A percentile compares a stretch with the other conserved stretches of the same genome.
Evolutionary conservation across 2,888 invertebrate species (phyloP).

Genomic region (Nyleta sp.): DNA sequence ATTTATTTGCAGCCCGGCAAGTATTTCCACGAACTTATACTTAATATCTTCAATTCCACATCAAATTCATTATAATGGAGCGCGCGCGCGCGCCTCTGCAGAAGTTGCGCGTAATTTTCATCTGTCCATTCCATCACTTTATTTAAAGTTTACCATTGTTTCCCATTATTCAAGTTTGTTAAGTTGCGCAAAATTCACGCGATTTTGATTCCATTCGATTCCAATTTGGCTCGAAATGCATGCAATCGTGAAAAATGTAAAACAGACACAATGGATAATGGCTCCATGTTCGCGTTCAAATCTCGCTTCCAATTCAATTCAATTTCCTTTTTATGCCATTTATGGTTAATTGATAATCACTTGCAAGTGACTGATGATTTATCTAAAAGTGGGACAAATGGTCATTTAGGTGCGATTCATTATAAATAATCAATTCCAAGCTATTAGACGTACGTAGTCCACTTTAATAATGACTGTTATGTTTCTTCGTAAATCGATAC

Average conservation of each 20-base stretch:
- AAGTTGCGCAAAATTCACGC: conserved; percentile 19
- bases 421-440: too few species aligned
- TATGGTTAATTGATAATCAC: too few species aligned
- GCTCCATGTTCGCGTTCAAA: too few species aligned
- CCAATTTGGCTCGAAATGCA: neutral
- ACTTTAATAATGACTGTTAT: too few species aligned
- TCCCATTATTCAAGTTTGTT: conserved; percentile 26
- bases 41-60: conserved; percentile 27
- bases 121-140: conserved; percentile 22
- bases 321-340: too few species aligned
- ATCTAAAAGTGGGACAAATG: too few species aligned
- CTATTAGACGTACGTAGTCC: too few species aligned
- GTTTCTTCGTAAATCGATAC: too few species aligned
- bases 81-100: neutral
- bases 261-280: neutral
- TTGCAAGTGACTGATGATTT: too few species aligned
- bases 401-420: too few species aligned
- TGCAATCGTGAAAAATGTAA: neutral
- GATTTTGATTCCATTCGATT: conserved; percentile 23
- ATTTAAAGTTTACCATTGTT: conserved; percentile 35
- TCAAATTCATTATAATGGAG: conserved; percentile 32
- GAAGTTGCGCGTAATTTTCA: conserved; percentile 22
- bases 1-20: conserved; percentile 6
- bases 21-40: conserved; percentile 11
- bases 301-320: too few species aligned